Conservation (phyloP, 2,888 invertebrate genomes). For the Idaea dimidiata region DNA sequence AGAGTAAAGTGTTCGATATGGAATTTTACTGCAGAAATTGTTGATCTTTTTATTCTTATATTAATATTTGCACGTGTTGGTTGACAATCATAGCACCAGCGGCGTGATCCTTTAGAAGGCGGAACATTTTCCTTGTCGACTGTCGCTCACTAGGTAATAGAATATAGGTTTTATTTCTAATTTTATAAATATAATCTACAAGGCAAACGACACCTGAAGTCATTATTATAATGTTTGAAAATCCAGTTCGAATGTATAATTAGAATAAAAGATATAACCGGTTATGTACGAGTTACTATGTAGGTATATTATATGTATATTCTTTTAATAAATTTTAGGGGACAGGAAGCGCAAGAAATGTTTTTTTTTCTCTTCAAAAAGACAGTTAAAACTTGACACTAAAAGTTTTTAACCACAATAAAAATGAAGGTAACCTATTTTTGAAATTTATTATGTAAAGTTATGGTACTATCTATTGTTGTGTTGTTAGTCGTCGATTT, state of each 20-base stretch:
- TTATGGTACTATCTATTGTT: too few species aligned
- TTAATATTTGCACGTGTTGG: background rate
- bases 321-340: too few species aligned
- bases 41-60: background rate
- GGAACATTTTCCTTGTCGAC: background rate
- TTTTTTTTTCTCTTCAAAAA: too few species aligned
- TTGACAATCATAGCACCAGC: background rate
- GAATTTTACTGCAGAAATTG: background rate
- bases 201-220: background rate
- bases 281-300: too few species aligned
- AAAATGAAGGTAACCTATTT: too few species aligned
- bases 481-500: too few species aligned
- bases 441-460: too few species aligned
- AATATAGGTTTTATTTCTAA: background rate
- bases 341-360: too few species aligned
- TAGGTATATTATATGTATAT: too few species aligned
- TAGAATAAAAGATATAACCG: background rate
- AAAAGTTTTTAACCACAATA: too few species aligned
- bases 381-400: too few species aligned
- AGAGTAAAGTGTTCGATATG: background rate
- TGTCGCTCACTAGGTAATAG: background rate
- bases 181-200: background rate
- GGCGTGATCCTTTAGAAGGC: background rate
- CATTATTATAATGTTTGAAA: background rate
- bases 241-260: background rate